Percentiles rank a stretch among this genome's conserved stretches.
phyloP scores from a whole-genome alignment of 2,113 vertebrate species.

The Atractosteus spatula region DNA sequence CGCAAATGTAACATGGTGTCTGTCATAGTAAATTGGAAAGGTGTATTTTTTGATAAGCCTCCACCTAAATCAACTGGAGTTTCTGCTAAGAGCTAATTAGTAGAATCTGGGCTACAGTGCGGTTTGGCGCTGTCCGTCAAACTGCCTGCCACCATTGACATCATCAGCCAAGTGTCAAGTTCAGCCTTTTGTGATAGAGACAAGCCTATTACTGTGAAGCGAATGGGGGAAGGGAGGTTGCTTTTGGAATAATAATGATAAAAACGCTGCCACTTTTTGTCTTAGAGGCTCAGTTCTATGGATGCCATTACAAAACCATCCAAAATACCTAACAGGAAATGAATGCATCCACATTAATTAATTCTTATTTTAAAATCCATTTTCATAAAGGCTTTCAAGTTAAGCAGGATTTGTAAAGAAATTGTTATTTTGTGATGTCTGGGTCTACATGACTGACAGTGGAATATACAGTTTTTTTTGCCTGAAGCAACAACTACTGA shows the following conservation, averaged over 20 bases:
- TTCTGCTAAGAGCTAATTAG: constrained; percentile 85
- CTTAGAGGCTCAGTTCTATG: constrained; percentile 19
- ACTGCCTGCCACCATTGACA: constrained; percentile 68
- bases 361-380: too few relatives aligned
- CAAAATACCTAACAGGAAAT: too few relatives aligned
- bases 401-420: too few relatives aligned
- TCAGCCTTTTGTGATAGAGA: constrained; percentile 72
- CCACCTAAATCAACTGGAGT: constrained; percentile 70
- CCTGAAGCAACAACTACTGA: background rate
- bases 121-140: constrained; percentile 82
- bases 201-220: constrained; percentile 69
- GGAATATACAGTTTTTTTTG: background rate
- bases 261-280: constrained; percentile 16
- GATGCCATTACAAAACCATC: constrained; percentile 14
- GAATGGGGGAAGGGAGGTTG: constrained; percentile 40
- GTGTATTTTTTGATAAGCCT: constrained; percentile 67
- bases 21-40: constrained; percentile 64
- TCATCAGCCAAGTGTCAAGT: constrained; percentile 80
- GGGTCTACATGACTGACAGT: background rate
- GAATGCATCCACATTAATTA: too few relatives aligned
- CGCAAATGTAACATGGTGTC: constrained; percentile 44
- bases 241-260: constrained; percentile 45
- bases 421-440: background rate
- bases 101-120: constrained; percentile 60
- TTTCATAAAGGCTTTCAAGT: too few relatives aligned